Base-by-base conservation (phyloP, 1,140 invertebrate genomes). In the Physella acuta region DNA sequence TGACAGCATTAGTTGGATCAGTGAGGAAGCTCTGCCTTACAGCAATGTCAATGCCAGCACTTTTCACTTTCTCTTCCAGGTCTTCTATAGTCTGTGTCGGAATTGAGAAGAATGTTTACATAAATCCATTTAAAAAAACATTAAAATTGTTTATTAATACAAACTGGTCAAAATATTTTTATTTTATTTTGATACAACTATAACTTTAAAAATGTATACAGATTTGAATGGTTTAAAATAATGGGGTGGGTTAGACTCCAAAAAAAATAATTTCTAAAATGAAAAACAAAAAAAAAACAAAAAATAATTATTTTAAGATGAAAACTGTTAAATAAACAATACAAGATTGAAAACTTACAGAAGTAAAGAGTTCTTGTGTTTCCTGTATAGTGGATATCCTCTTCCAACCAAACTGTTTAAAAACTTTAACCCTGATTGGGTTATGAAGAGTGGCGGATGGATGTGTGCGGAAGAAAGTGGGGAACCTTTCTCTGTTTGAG, bases 391-490 rank as follows among this genome's bases (percentile, higher is more conserved):
- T 99, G 28, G 97, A 96, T 34, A 99, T 94, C 52, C 94, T 88
- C 24, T 92, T 95, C 97, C 97, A 99, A 20, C 92, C 92, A 82
- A 97, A 99, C 80, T 94, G 95, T 84, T 99, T 90, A 88, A 99
- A 93, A 20, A 99, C 87, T 83, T 94, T 96, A 61, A 99, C 94
- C 74, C 97, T 87, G 0, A 97, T 99, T 0, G 98, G 98, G 87
- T 99, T 99, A 85, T 99, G 96, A 24, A 99, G 95, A 0, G 97
- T 99, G 0, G 97, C 97, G 14, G 97, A 99, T 0, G 98, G 98
- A 87, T 99, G 98, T 0, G 98, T 99, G 28, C 97, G 90, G 86
- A 99, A 99, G 62, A 99, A 89, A 1, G 97, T 99, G 3, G 96
- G 96, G 86, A 99, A 99, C 62, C 98, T 88, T 74, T 94, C 92